Evolutionary conservation across 2,113 vertebrate genomes (phyloP).

Genomic region (Prietella phreatophila): DNA sequence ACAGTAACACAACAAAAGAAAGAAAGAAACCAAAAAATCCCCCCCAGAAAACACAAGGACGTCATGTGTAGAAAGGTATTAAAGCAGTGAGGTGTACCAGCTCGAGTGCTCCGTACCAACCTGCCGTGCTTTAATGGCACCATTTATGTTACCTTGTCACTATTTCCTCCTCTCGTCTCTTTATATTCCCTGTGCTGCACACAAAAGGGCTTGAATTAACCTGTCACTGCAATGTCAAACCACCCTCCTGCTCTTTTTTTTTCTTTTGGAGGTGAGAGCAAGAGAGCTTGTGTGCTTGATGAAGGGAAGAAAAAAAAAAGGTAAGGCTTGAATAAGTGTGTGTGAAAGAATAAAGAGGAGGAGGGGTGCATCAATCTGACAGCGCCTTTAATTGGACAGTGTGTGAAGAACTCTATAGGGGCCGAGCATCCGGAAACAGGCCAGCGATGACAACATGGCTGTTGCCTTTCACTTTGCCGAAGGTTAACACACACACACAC

Average conservation of each 20-base stretch:
- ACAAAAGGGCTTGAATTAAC: slow-evolving; percentile 64
- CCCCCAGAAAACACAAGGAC: slow-evolving; percentile 9
- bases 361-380: slow-evolving; percentile 70
- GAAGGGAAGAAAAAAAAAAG: neutral
- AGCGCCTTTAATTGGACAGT: slow-evolving; percentile 74
- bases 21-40: neutral
- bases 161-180: slow-evolving; percentile 33
- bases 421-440: slow-evolving; percentile 71
- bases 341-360: slow-evolving; percentile 47
- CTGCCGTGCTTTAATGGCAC: slow-evolving; percentile 56
- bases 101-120: slow-evolving; percentile 15
- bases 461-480: slow-evolving; percentile 75
- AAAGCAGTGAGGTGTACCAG: slow-evolving; percentile 8
- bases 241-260: slow-evolving; percentile 27
- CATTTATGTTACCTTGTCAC: slow-evolving; percentile 54
- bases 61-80: slow-evolving; percentile 31
- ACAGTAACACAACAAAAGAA: slow-evolving; percentile 23
- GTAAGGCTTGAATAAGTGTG: slow-evolving; percentile 3
- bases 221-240: slow-evolving; percentile 65
- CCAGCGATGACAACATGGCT: slow-evolving; percentile 78
- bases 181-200: slow-evolving; percentile 13
- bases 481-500: slow-evolving; percentile 65
- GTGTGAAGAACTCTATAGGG: slow-evolving; percentile 67
- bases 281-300: slow-evolving; percentile 17
- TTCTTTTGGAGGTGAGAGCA: slow-evolving; percentile 23